Evolutionary conservation across 2,888 invertebrate genomes (phyloP).

Genomic region (Pantelozetes paolii): DNA sequence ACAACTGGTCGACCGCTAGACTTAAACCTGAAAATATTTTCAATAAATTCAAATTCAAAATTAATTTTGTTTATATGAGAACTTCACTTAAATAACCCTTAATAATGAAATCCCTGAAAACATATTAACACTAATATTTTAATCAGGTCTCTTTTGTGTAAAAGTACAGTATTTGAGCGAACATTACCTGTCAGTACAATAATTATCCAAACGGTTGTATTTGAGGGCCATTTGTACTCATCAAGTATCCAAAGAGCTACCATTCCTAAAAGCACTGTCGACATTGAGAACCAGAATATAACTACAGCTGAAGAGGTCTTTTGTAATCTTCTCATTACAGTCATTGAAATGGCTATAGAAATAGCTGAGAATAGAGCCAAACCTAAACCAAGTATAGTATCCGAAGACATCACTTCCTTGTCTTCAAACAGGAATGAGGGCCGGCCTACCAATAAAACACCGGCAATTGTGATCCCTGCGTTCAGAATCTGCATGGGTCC

Average conservation of each 20-base stretch:
- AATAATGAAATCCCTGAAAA: too few relatives aligned
- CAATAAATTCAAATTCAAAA: too few relatives aligned
- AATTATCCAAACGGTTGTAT: constrained; percentile 14
- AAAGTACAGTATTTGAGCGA: neutral
- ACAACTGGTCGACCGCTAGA: constrained; percentile 37
- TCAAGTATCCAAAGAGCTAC: constrained; percentile 17
- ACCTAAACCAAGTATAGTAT: constrained; percentile 27
- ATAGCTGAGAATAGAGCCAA: constrained; percentile 37
- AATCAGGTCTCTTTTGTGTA: neutral
- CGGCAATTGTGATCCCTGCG: constrained; percentile 34
- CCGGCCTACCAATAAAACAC: constrained; percentile 41
- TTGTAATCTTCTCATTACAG: constrained; percentile 36
- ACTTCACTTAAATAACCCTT: too few relatives aligned
- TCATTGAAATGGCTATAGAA: constrained; percentile 38
- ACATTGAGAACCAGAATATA: constrained; percentile 39
- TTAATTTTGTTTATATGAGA: too few relatives aligned
- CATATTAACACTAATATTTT: too few relatives aligned
- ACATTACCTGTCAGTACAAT: constrained; percentile 35
- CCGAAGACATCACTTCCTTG: neutral
- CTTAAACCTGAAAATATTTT: constrained; percentile 4
- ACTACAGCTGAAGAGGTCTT: constrained; percentile 36
- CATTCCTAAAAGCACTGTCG: constrained; percentile 27
- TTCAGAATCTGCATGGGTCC: constrained; percentile 37
- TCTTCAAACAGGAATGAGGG: constrained; percentile 42
- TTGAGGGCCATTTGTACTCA: constrained; percentile 28